Evolutionary conservation across 2,113 vertebrate genomes (phyloP).

Genomic region (Oxyruncus cristatus): DNA sequence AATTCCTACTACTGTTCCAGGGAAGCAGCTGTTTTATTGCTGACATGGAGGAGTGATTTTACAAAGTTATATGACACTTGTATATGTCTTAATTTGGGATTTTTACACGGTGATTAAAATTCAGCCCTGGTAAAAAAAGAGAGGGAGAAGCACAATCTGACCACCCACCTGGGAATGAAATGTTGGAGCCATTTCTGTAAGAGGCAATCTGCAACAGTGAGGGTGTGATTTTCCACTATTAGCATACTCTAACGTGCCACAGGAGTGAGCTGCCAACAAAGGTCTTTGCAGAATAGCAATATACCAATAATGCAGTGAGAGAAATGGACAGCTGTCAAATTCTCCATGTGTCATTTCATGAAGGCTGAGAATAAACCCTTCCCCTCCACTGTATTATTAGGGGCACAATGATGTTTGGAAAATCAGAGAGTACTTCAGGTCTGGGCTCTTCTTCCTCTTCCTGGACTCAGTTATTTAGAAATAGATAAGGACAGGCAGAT

Average conservation of each 20-base stretch:
- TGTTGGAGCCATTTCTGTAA: background rate
- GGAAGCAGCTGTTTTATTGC: background rate
- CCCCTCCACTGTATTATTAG: background rate
- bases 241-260: background rate
- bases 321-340: background rate
- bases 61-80: background rate
- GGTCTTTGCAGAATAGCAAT: background rate
- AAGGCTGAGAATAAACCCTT: background rate
- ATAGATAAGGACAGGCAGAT: background rate
- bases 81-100: background rate
- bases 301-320: background rate
- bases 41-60: background rate
- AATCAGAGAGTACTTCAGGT: background rate
- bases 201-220: background rate
- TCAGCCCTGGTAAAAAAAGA: background rate
- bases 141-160: background rate
- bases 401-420: background rate
- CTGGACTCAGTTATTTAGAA: background rate
- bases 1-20: background rate
- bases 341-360: accelerated
- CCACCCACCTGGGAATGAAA: background rate
- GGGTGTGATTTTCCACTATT: background rate
- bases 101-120: background rate
- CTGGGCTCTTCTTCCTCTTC: background rate
- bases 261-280: background rate